phyloP scores from a whole-genome alignment of 2,797 vertebrate genomes.

The Ciconia nigra region DNA sequence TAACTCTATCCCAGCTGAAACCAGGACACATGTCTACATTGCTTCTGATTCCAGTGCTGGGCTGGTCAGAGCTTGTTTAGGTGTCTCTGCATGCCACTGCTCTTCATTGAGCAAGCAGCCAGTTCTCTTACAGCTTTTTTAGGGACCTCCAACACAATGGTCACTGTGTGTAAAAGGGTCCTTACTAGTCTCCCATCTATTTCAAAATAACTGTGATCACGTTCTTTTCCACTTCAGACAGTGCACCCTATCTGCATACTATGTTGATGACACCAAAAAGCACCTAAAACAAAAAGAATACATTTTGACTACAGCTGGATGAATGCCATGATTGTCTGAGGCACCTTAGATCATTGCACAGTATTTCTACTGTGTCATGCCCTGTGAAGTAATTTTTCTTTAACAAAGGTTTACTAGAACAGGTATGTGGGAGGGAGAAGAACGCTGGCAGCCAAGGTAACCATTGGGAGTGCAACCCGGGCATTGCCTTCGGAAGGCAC shows the following conservation, averaged over 20 bases:
- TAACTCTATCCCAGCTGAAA: no score
- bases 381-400: neutral
- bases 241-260: neutral
- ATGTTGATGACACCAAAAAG: neutral
- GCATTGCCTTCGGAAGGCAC: neutral
- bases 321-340: neutral
- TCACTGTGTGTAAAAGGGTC: neutral
- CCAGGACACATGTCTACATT: rapidly evolving
- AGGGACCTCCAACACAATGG: neutral
- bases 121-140: neutral
- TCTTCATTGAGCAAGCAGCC: neutral
- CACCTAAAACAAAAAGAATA: neutral
- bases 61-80: slow-evolving; percentile 1
- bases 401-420: neutral
- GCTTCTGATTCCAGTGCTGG: neutral
- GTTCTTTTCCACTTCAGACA: neutral
- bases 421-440: neutral
- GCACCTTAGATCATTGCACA: neutral
- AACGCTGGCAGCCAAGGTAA: neutral
- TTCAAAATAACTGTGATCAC: neutral
- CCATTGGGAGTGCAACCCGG: neutral
- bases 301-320: neutral
- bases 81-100: neutral
- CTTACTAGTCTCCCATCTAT: neutral
- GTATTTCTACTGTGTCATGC: neutral